A percentile compares a stretch with the other conserved stretches of the same genome.
These are phyloP conservation scores for Pomatostomus ruficeps DNA, from an alignment of 2,113 vertebrate genomes.

Conservation along the genomic window DNA sequence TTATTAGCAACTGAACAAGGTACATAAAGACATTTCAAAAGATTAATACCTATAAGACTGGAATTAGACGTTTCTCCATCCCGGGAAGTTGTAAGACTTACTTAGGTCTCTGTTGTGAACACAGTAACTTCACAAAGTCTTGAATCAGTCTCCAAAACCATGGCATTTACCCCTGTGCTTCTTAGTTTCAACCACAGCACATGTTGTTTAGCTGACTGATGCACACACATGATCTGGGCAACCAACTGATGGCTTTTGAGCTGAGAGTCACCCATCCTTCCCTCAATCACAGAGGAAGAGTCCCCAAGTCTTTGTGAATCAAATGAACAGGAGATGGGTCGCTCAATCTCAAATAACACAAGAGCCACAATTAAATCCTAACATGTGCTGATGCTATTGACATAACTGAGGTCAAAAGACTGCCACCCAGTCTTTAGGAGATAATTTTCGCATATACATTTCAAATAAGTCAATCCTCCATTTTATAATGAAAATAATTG, in stretches of 20 bases:
- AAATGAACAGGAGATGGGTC: neutral
- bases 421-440: neutral
- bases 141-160: neutral
- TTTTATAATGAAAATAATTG: neutral
- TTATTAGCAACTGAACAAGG: neutral
- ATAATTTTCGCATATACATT: neutral
- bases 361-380: neutral
- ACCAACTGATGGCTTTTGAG: neutral
- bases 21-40: neutral
- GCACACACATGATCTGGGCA: neutral
- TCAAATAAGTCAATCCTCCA: neutral
- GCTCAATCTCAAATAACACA: neutral
- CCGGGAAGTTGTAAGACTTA: neutral
- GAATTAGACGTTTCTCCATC: neutral
- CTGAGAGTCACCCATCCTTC: neutral
- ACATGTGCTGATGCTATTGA: neutral
- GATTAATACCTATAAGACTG: neutral
- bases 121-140: neutral
- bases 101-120: neutral
- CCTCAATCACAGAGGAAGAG: neutral
- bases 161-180: neutral
- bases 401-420: neutral
- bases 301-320: neutral
- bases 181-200: neutral
- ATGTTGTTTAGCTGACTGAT: neutral